Evolutionary conservation across 2,113 vertebrate species (phyloP).

Genomic region (Clupea harengus): DNA sequence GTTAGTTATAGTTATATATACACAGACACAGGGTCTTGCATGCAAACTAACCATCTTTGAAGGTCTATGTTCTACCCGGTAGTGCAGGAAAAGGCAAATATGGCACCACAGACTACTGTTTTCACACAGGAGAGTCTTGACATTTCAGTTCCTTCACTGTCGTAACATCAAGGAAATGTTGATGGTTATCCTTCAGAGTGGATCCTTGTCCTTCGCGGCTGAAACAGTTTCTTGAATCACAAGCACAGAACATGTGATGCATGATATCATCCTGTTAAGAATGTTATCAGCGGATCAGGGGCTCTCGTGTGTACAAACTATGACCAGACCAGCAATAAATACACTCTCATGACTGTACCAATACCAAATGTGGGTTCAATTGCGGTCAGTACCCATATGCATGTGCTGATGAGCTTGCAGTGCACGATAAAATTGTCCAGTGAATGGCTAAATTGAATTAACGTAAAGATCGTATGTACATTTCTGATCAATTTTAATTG

Average conservation of each 20-base stretch:
- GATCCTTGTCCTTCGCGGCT: background rate
- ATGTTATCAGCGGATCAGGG: no score
- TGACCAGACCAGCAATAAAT: background rate
- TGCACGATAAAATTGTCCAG: no score
- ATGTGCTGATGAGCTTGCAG: no score
- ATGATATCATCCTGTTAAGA: background rate
- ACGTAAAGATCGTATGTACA: background rate
- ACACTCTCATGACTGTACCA: background rate
- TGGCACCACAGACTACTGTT: background rate
- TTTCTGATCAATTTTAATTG: no score
- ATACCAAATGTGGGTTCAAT: background rate
- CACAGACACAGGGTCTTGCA: no score
- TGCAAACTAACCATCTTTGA: no score
- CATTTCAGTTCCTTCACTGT: background rate
- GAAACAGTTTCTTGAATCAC: background rate
- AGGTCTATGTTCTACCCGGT: background rate
- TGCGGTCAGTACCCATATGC: background rate
- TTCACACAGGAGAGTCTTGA: background rate
- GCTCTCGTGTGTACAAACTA: background rate
- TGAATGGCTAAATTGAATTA: background rate
- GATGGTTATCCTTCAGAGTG: background rate
- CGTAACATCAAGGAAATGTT: background rate
- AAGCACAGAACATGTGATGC: background rate
- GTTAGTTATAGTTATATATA: no score
- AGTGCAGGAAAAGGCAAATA: background rate